Evolutionary conservation across 1,140 invertebrate species (phyloP).

Genomic region (Augochlora pura): DNA sequence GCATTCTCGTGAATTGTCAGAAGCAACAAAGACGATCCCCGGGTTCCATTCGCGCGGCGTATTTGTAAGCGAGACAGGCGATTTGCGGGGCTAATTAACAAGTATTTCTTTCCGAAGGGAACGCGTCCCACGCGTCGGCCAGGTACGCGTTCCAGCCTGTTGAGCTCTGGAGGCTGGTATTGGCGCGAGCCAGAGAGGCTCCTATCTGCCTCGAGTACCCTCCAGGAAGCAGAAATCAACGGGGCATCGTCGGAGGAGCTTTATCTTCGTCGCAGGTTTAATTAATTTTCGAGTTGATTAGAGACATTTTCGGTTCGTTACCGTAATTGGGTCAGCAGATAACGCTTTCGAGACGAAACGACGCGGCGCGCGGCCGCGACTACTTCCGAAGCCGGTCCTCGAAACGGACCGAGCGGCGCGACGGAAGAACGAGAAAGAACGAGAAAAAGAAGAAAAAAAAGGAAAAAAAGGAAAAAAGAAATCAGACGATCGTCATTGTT

Average conservation of each 20-base stretch:
- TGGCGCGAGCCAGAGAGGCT: background rate
- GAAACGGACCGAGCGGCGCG: slow-evolving; percentile 2
- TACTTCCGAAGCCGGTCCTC: slow-evolving; percentile 7
- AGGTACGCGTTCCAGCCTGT: too few species aligned
- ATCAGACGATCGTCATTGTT: background rate
- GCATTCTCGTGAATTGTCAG: too few species aligned
- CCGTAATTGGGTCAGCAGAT: slow-evolving; percentile 66
- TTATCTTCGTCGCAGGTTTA: slow-evolving; percentile 48
- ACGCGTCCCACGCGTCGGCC: background rate
- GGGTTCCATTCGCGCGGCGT: too few species aligned
- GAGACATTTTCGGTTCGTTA: slow-evolving; percentile 52
- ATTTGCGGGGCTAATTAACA: too few species aligned
- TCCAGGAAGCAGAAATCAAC: slow-evolving; percentile 42
- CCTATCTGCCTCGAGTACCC: slow-evolving; percentile 7
- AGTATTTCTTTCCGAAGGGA: background rate
- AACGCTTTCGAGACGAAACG: slow-evolving; percentile 46
- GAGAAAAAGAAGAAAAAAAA: slow-evolving; percentile 6
- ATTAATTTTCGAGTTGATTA: slow-evolving; percentile 60
- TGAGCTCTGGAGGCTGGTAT: background rate
- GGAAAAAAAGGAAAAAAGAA: slow-evolving; percentile 8
- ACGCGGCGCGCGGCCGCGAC: background rate
- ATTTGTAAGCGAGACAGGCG: too few species aligned
- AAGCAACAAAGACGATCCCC: too few species aligned
- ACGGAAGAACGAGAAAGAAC: slow-evolving; percentile 51
- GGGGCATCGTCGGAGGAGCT: slow-evolving; percentile 3